Evolutionary conservation across 2,797 vertebrate species (phyloP).

Genomic region (Zenarchopterus dispar): DNA sequence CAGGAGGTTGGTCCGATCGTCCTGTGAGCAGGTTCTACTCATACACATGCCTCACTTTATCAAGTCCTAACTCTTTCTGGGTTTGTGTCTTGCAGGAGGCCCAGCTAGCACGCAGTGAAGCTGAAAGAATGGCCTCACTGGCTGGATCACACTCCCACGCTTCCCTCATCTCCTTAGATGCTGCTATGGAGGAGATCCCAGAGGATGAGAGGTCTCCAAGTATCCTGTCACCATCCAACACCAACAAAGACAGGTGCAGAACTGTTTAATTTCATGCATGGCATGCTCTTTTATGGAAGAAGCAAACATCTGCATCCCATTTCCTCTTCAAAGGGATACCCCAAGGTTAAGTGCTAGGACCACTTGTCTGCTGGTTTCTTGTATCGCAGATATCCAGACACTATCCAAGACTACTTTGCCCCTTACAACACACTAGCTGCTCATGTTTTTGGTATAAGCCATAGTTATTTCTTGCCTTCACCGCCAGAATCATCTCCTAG

Average conservation of each 20-base stretch:
- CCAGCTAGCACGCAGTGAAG: conserved; percentile 87
- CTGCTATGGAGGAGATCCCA: conserved; percentile 81
- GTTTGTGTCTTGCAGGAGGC: conserved; percentile 83
- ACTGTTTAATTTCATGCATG: not conserved
- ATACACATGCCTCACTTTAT: not conserved
- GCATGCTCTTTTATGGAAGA: too few relatives aligned
- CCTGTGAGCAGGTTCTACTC: not conserved
- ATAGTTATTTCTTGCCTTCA: too few relatives aligned
- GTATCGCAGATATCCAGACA: too few relatives aligned
- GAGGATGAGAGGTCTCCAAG: conserved; percentile 66
- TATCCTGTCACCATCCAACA: conserved; percentile 67
- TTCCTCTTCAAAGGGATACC: not conserved
- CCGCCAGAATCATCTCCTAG: too few relatives aligned
- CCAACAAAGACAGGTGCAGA: conserved; percentile 83
- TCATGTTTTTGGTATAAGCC: too few relatives aligned
- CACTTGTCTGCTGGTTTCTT: too few relatives aligned
- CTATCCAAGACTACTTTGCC: too few relatives aligned
- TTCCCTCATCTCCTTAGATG: conserved; percentile 82
- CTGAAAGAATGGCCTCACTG: conserved; percentile 81
- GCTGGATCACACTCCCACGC: conserved; percentile 85
- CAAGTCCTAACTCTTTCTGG: not conserved
- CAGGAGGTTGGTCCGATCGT: conserved; percentile 84
- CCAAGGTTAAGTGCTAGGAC: too few relatives aligned
- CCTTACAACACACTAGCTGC: too few relatives aligned
- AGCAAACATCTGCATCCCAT: not conserved